Evolutionary conservation across 2,113 vertebrate species (phyloP), one percentile per base, ranked within the genome.

Genomic region (Progne subis): DNA sequence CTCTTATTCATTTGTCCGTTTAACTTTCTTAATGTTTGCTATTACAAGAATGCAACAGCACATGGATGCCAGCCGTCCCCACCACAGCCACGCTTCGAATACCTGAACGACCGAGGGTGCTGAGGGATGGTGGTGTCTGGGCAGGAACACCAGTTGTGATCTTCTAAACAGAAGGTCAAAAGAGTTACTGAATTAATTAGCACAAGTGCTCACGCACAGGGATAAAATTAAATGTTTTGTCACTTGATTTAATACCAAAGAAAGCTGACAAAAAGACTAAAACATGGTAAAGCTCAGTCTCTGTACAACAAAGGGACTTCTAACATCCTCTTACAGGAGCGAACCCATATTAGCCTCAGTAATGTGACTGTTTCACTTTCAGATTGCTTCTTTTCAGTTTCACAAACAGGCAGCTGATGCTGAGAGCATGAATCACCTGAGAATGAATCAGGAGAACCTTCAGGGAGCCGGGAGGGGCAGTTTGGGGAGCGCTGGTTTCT

Each of bases 1-100:
- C 94, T 79, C 95, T 59, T 95, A 94, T 70, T 96, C 94, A 94
- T 96, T 96, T 97, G 97, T 87, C 94, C 81, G 71, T 98, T 97
- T 96, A 94, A 85, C 94, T 95, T 77, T 46, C 96, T 94, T 96
- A 96, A 95, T 69, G 97, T 97, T 97, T 90, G 95, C 97, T 97
- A 95, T 94, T 90, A 85, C 91, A 89, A 60, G 96, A 95, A 96
- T 71, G 88, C 92, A 97, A 93, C 64, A 31, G 96, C 93, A 78
- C 74, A 86, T 31, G 68, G 95, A 94, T 82, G 84, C 91, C n/a
- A 91, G 95, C 92, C 46, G 31, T 37, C 77, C 18, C 60, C 61
- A 12, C 61, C 8, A 8, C 1, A 75, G 80, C 77, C 65, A 15
- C 0, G 6, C 44, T 70, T 29, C 8, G 8, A 49, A 39, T 2